Percentiles rank a stretch among this genome's conserved stretches.
Conservation (phyloP, 2,113 vertebrate species). For the Brachirus orientalis region DNA sequence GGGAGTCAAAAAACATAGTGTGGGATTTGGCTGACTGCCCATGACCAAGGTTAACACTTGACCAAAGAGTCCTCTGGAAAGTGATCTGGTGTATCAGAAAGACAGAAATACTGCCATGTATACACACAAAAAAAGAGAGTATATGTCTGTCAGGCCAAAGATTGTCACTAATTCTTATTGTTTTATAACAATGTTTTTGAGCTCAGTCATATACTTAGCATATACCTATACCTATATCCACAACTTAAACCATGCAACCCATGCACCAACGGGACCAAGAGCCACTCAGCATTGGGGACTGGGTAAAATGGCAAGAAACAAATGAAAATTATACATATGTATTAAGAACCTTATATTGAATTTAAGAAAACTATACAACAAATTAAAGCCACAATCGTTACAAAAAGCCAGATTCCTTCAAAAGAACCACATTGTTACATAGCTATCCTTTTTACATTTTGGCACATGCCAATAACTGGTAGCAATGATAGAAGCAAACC, state of each 20-base stretch:
- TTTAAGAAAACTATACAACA: too few species aligned
- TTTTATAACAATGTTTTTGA: conserved; percentile 22
- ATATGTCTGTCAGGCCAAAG: too few species aligned
- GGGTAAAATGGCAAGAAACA: too few species aligned
- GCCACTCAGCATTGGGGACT: too few species aligned
- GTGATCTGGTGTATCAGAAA: conserved; percentile 63
- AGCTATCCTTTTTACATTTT: neutral
- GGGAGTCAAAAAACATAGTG: conserved; percentile 70
- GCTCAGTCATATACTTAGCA: conserved; percentile 19
- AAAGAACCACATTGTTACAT: neutral
- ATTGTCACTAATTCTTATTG: conserved; percentile 16
- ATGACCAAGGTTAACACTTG: conserved; percentile 75
- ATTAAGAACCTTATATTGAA: too few species aligned
- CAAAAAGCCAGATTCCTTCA: neutral
- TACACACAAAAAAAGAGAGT: conserved; percentile 32
- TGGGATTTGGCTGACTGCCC: conserved; percentile 71
- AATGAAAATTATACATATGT: too few species aligned
- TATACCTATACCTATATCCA: too few species aligned
- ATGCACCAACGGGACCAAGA: too few species aligned
- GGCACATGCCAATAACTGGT: too few species aligned
- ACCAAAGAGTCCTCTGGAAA: conserved; percentile 66
- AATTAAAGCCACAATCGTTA: neutral
- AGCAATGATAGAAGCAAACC: conserved; percentile 3
- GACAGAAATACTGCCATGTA: conserved; percentile 16
- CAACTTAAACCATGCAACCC: too few species aligned